These are phyloP conservation scores for Hirtodrosophila confusa DNA, from an alignment of 2,888 invertebrate genomes.

Conservation along the genomic window DNA sequence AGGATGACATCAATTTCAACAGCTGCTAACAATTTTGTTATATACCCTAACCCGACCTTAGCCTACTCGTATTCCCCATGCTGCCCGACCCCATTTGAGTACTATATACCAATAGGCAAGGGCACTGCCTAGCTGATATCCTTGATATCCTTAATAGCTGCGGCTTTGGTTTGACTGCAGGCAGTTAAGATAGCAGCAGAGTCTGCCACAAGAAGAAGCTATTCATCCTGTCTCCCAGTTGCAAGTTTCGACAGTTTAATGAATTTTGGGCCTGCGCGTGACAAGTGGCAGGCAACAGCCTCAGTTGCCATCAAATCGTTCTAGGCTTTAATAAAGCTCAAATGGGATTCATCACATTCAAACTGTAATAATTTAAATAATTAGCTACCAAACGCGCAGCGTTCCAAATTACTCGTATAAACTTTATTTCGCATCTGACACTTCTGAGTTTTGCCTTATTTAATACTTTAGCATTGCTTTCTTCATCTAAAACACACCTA, in stretches of 20 bases:
- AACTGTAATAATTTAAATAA: constrained; percentile 27
- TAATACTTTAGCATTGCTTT: no score
- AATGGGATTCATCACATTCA: constrained; percentile 20
- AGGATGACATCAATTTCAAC: constrained; percentile 58
- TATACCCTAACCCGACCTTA: constrained; percentile 1
- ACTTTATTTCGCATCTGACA: no score
- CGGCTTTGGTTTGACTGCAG: constrained; percentile 31
- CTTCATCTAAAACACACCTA: no score
- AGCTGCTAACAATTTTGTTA: constrained; percentile 55
- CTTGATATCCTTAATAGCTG: constrained; percentile 39
- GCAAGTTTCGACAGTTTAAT: constrained; percentile 14
- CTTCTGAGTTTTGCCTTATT: no score
- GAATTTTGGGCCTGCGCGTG: constrained; percentile 18
- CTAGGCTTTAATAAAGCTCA: constrained; percentile 18
- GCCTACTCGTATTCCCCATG: neutral
- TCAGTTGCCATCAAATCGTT: constrained; percentile 3
- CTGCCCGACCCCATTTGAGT: no score
- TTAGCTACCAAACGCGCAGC: no score
- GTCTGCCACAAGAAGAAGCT: no score
- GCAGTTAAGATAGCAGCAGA: constrained; percentile 25
- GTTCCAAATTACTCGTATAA: no score
- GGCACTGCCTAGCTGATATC: constrained; percentile 1
- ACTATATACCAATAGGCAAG: no score
- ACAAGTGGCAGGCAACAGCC: constrained; percentile 14
- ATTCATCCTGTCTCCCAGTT: neutral